These are phyloP conservation scores for Cetoscarus ocellatus DNA, from an alignment of 2,797 vertebrate species.

Conservation along the genomic window DNA sequence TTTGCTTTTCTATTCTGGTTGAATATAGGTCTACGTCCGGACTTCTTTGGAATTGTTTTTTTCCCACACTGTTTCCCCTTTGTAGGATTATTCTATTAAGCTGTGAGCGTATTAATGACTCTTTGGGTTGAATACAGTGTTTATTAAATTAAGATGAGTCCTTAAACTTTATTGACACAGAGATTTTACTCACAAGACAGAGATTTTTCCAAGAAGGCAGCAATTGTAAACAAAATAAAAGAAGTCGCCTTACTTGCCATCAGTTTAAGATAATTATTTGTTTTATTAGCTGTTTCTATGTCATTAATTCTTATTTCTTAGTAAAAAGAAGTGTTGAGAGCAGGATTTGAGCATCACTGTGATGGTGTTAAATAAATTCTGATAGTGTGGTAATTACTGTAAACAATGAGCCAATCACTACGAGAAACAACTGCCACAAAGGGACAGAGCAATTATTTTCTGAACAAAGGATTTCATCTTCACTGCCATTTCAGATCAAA, in stretches of 20 bases:
- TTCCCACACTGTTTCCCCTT: no score
- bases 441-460: slow-evolving; percentile 44
- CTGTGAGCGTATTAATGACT: no score
- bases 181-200: slow-evolving; percentile 30
- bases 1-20: no score
- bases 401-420: slow-evolving; percentile 61
- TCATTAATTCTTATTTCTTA: slow-evolving; percentile 44
- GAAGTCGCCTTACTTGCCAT: slow-evolving; percentile 25
- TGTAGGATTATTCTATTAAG: no score
- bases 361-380: slow-evolving; percentile 43
- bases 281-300: slow-evolving; percentile 38
- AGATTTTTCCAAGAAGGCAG: slow-evolving; percentile 20
- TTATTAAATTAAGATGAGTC: slow-evolving; percentile 48
- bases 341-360: slow-evolving; percentile 36
- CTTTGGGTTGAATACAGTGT: slow-evolving; percentile 9
- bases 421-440: slow-evolving; percentile 33
- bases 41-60: no score
- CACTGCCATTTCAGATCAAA: slow-evolving; percentile 13
- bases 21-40: no score
- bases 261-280: slow-evolving; percentile 27
- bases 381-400: slow-evolving; percentile 57
- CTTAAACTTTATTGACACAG: slow-evolving; percentile 3
- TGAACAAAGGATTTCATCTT: slow-evolving; percentile 43
- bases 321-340: slow-evolving; percentile 28
- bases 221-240: slow-evolving; percentile 10